Evolutionary conservation across 2,113 vertebrate species (phyloP).

Genomic region (Chionodraco myersi): DNA sequence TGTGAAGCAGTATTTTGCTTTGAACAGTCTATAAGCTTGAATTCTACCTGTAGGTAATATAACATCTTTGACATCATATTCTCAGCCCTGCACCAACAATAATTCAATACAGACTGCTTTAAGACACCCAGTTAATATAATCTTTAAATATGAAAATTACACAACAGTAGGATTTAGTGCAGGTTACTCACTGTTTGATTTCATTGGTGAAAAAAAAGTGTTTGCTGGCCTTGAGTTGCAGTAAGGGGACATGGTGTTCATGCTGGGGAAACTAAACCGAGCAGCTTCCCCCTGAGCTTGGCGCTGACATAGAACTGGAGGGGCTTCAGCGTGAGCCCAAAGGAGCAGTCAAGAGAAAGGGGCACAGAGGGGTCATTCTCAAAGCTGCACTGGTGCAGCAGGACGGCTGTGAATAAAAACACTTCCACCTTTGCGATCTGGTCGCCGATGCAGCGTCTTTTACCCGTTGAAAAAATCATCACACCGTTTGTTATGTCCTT

Average conservation of each 20-base stretch:
- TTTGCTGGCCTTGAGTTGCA: conserved; percentile 69
- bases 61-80: conserved; percentile 34
- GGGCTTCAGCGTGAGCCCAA: conserved; percentile 86
- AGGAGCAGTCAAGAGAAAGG: conserved; percentile 81
- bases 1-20: conserved; percentile 50
- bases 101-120: conserved; percentile 54
- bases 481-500: conserved; percentile 80
- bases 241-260: conserved; percentile 64
- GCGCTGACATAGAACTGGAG: conserved; percentile 75
- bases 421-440: conserved; percentile 87
- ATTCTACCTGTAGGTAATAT: conserved; percentile 26
- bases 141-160: conserved; percentile 76
- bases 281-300: conserved; percentile 80
- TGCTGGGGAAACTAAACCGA: conserved; percentile 81
- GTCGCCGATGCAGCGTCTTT: conserved; percentile 87
- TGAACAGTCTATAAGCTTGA: conserved; percentile 33
- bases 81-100: conserved; percentile 45
- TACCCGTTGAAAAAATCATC: conserved; percentile 89
- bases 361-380: conserved; percentile 78
- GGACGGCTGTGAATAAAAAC: conserved; percentile 85
- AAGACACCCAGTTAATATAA: conserved; percentile 75
- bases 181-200: conserved; percentile 78
- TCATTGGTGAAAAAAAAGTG: conserved; percentile 54
- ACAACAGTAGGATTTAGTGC: conserved; percentile 75
- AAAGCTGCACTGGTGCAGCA: conserved; percentile 89